phyloP scores from a whole-genome alignment of 2,797 vertebrate genomes.

The Adelosebastes latens region DNA sequence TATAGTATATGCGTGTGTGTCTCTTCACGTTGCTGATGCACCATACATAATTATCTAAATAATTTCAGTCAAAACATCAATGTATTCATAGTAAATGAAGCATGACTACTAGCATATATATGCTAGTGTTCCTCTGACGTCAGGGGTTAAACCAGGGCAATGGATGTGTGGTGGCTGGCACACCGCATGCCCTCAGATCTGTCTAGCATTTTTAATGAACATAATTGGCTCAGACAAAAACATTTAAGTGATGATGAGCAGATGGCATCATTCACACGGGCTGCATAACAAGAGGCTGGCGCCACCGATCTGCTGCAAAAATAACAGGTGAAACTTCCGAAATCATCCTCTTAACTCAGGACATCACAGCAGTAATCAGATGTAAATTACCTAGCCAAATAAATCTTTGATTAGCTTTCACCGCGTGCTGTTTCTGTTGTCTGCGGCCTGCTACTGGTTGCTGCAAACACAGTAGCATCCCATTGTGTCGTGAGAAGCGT shows the following conservation, averaged over 20 bases:
- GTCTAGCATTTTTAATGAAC: slow-evolving; percentile 69
- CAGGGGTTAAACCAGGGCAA: slow-evolving; percentile 48
- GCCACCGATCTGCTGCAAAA: slow-evolving; percentile 33
- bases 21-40: neutral
- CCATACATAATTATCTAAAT: neutral
- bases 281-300: slow-evolving; percentile 62
- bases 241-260: slow-evolving; percentile 80
- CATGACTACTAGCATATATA: neutral
- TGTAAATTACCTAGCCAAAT: slow-evolving; percentile 67
- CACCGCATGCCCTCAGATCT: slow-evolving; percentile 51
- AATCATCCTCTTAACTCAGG: slow-evolving; percentile 59
- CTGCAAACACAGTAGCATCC: slow-evolving; percentile 38
- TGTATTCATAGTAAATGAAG: neutral
- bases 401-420: slow-evolving; percentile 71
- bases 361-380: slow-evolving; percentile 67
- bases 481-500: slow-evolving; percentile 16
- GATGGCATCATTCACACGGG: slow-evolving; percentile 72
- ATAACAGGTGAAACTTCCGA: slow-evolving; percentile 67
- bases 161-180: slow-evolving; percentile 14
- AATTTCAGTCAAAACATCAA: neutral
- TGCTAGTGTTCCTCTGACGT: neutral
- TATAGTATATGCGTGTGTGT: neutral
- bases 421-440: slow-evolving; percentile 50
- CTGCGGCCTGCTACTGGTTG: slow-evolving; percentile 18
- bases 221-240: slow-evolving; percentile 75